phyloP scores from a whole-genome alignment of 2,888 invertebrate species.

The Scaptomyza flava region DNA sequence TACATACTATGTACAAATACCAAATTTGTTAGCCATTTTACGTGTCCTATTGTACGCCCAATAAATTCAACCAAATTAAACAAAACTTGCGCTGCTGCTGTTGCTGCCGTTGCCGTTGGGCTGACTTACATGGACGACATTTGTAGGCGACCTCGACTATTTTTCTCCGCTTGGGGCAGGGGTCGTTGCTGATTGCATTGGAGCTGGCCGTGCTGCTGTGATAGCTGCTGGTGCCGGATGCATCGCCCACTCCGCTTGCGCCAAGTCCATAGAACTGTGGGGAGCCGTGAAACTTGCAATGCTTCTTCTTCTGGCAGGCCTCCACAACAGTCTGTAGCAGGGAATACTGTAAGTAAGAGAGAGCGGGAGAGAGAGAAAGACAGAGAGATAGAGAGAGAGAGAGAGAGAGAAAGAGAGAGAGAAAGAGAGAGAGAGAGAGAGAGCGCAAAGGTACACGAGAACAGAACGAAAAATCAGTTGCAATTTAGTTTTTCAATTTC shows the following conservation, averaged over 20 bases:
- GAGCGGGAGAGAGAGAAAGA: background rate
- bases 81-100: conserved; percentile 48
- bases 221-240: conserved; percentile 82
- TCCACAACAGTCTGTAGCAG: conserved; percentile 97
- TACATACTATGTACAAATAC: conserved; percentile 1
- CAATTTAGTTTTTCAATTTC: conserved; percentile 53
- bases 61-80: conserved; percentile 59
- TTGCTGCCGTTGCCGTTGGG: background rate
- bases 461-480: conserved; percentile 51
- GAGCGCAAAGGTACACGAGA: conserved; percentile 14
- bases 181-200: conserved; percentile 86
- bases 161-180: conserved; percentile 95
- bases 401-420: conserved; percentile 4
- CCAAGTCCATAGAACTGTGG: conserved; percentile 93
- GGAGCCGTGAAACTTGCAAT: conserved; percentile 95
- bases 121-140: conserved; percentile 96
- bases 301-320: conserved; percentile 96
- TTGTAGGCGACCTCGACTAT: conserved; percentile 98
- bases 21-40: conserved; percentile 46
- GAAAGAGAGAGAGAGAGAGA: conserved; percentile 1
- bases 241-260: conserved; percentile 82
- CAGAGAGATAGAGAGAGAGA: background rate
- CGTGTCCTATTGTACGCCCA: conserved; percentile 52
- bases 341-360: conserved; percentile 88
- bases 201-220: conserved; percentile 82